These are phyloP conservation scores for Drosophila atripex DNA, from an alignment of 2,888 invertebrate species.

Conservation along the genomic window DNA sequence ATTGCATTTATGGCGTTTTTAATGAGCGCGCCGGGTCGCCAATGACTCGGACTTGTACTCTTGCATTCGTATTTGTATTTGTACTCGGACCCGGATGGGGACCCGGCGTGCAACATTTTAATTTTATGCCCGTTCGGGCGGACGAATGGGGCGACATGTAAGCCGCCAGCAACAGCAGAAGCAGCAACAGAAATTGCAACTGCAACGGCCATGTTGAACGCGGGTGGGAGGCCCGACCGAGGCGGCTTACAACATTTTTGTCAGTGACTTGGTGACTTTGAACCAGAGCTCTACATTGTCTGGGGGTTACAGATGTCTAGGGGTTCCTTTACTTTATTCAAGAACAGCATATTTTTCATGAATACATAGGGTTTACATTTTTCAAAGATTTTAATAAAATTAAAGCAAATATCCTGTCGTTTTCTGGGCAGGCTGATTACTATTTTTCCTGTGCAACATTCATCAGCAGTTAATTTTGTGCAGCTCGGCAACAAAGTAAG, in stretches of 20 bases:
- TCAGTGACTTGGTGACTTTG: slow-evolving; percentile 82
- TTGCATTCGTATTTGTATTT: neutral
- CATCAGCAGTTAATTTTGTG: slow-evolving; percentile 83
- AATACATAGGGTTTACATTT: too few relatives aligned
- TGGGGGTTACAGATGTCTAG: neutral
- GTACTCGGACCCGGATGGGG: slow-evolving; percentile 25
- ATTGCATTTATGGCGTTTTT: slow-evolving; percentile 84
- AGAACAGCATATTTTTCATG: too few relatives aligned
- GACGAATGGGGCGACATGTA: slow-evolving; percentile 44
- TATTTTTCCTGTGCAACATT: slow-evolving; percentile 56
- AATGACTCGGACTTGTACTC: slow-evolving; percentile 1
- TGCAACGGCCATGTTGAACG: slow-evolving; percentile 21
- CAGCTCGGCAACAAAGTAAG: slow-evolving; percentile 80
- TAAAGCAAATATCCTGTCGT: neutral
- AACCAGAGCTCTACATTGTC: slow-evolving; percentile 53
- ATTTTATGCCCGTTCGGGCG: slow-evolving; percentile 71
- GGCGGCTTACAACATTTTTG: slow-evolving; percentile 76
- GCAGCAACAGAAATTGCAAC: slow-evolving; percentile 11
- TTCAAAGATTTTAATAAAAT: too few relatives aligned
- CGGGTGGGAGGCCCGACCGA: slow-evolving; percentile 9
- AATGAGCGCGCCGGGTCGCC: slow-evolving; percentile 79
- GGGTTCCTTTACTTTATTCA: neutral
- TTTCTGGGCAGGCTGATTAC: neutral
- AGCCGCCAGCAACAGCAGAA: slow-evolving; percentile 31
- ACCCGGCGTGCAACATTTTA: slow-evolving; percentile 79